phyloP scores from a whole-genome alignment of 1,140 invertebrate species.

The Tyrophagus putrescentiae region DNA sequence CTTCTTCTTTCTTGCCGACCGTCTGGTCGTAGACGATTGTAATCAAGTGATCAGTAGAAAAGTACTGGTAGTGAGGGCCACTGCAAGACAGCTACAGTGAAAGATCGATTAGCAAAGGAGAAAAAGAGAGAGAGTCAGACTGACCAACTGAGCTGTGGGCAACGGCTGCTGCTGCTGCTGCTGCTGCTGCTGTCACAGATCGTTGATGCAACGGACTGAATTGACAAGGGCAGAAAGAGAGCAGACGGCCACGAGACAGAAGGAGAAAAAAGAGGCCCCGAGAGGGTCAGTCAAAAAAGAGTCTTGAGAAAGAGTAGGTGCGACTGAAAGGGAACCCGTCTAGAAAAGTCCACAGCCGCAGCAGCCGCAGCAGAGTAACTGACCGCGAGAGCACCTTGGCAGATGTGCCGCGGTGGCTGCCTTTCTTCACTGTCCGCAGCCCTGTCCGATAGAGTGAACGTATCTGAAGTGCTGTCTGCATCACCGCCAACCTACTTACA shows the following conservation, averaged over 20 bases:
- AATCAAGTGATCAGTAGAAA: conserved; percentile 1
- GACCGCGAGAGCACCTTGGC: conserved; percentile 12
- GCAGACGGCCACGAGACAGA: conserved; percentile 3
- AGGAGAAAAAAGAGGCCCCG: not conserved
- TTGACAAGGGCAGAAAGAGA: not conserved
- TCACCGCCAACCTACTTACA: too few relatives aligned
- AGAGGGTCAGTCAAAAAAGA: not conserved
- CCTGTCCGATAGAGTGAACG: too few relatives aligned
- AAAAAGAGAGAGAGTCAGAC: not conserved
- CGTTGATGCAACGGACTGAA: not conserved
- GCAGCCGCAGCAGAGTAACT: not conserved
- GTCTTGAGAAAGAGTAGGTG: not conserved
- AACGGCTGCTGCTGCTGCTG: not conserved
- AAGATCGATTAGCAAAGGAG: conserved; percentile 5
- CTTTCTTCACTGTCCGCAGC: too few relatives aligned
- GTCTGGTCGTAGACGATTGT: not conserved
- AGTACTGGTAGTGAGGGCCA: too few relatives aligned
- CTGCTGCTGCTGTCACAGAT: not conserved
- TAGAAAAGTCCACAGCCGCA: not conserved
- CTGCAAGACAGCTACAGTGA: too few relatives aligned
- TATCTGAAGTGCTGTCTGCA: too few relatives aligned
- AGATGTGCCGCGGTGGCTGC: conserved; percentile 4
- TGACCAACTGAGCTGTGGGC: not conserved
- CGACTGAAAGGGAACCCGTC: conserved; percentile 12
- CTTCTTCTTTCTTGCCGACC: not conserved